Conservation (phyloP, 2,113 vertebrate species). For the Eleginops maclovinus region DNA sequence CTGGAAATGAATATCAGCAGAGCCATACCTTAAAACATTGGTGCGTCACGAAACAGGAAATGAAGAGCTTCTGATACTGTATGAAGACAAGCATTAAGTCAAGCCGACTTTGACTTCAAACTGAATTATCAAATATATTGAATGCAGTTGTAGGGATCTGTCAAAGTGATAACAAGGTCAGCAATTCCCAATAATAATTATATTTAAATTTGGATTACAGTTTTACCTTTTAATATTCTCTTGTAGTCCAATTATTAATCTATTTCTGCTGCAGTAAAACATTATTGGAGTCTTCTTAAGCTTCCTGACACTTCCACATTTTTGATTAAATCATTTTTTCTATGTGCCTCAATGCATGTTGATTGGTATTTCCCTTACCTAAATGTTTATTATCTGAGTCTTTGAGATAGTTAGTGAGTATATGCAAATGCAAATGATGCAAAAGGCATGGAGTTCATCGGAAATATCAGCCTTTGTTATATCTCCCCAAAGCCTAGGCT, state of each 20-base stretch:
- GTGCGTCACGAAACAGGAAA: conserved; percentile 4
- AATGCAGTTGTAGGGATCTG: background rate
- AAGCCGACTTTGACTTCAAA: background rate
- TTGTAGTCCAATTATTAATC: background rate
- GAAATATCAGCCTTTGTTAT: conserved; percentile 41
- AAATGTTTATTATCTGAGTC: background rate
- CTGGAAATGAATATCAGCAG: conserved; percentile 1
- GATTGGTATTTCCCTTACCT: too few relatives aligned
- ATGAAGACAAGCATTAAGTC: conserved; percentile 1
- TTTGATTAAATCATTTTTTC: too few relatives aligned
- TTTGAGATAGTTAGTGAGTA: too few relatives aligned
- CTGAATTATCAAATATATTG: background rate
- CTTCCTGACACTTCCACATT: background rate
- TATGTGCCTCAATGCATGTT: too few relatives aligned
- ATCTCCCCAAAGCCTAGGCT: conserved; percentile 4
- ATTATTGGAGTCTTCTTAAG: background rate
- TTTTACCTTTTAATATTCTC: background rate
- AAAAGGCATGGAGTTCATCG: conserved; percentile 33
- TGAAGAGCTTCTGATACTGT: conserved; percentile 12
- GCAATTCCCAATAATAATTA: background rate
- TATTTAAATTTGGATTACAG: background rate
- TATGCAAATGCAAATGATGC: conserved; percentile 12
- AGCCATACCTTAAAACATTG: background rate
- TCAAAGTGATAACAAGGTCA: background rate
- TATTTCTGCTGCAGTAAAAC: background rate